Base-by-base conservation (phyloP, 2,797 vertebrate genomes). In the Pseudocheirus occidentalis region DNA sequence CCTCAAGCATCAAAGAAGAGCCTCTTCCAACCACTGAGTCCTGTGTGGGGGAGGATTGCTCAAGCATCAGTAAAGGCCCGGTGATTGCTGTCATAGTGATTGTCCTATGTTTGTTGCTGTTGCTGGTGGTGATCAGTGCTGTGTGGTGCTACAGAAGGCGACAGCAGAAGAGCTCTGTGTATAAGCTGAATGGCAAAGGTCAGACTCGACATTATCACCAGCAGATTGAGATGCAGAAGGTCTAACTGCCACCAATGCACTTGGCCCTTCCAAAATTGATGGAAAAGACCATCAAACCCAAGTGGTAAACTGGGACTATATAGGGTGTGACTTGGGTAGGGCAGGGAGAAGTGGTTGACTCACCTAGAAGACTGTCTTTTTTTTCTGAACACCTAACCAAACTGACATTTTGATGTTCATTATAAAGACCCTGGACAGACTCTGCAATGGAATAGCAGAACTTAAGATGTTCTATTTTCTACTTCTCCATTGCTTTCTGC, bases 151-250 rank as follows among this genome's bases (percentile, higher is more conserved):
- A 99, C 98, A 99, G 99, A 97, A 99, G 98, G 97, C 98, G 98
- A 92, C 99, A 99, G 97, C 99, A 99, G 98, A 99, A 99, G 98
- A 99, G 99, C 97, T 99, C 99, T 0, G 97, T 99, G 95, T 99
- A 99, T 95, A 99, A 99, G 98, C 98, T 99, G 97, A 99, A 99
- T 0, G 99, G 99, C 53, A 99, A 99, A 96, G 99, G 99, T 94
- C 99, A 99, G 92, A 98, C 97, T 90, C 98, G 98, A 95, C 98
- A 98, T 92, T 99, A 99, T 66, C 99, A 98, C 90, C 99, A 99
- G 98, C 99, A 99, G 96, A 99, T 99, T 0, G 99, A 99, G 98
- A 99, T 99, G 99, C 99, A 99, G 98, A 99, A 99, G 97, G 99
- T 99, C 97, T 99, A 99, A 98, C 12, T 28, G 55, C 54, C 89